phyloP scores from a whole-genome alignment of 2,888 invertebrate genomes.

The Nomada flava region DNA sequence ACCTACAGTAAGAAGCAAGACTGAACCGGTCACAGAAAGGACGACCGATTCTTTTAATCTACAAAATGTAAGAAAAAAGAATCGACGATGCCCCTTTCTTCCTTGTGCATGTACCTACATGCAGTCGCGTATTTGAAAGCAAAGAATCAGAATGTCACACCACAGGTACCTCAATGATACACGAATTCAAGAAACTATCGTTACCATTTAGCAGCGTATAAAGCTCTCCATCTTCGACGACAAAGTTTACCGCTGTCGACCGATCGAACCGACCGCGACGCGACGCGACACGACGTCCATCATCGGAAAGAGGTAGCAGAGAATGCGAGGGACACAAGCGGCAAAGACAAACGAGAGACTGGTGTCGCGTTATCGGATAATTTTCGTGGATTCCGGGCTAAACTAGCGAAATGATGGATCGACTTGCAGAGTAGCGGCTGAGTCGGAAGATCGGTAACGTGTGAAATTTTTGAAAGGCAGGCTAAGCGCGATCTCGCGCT shows the following conservation, averaged over 20 bases:
- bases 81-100: no score
- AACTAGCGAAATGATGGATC: slow-evolving; percentile 72
- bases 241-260: slow-evolving; percentile 1
- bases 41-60: no score
- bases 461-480: slow-evolving; percentile 74
- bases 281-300: slow-evolving; percentile 35
- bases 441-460: slow-evolving; percentile 68
- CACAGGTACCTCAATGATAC: neutral
- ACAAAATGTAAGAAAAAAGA: no score
- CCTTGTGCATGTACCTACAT: no score
- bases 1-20: no score
- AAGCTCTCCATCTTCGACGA: slow-evolving; percentile 28
- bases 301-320: slow-evolving; percentile 23
- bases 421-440: slow-evolving; percentile 51
- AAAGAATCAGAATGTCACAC: no score
- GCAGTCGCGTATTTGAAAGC: no score
- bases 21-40: no score
- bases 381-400: slow-evolving; percentile 64
- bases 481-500: slow-evolving; percentile 71
- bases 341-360: slow-evolving; percentile 68
- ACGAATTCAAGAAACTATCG: neutral
- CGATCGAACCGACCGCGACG: slow-evolving; percentile 12
- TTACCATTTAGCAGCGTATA: neutral
- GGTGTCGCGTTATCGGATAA: slow-evolving; percentile 66
- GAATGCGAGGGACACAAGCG: neutral